Evolutionary conservation across 2,113 vertebrate species (phyloP), one percentile per base, ranked within the genome.

Genomic region (Gymnarchus niloticus): DNA sequence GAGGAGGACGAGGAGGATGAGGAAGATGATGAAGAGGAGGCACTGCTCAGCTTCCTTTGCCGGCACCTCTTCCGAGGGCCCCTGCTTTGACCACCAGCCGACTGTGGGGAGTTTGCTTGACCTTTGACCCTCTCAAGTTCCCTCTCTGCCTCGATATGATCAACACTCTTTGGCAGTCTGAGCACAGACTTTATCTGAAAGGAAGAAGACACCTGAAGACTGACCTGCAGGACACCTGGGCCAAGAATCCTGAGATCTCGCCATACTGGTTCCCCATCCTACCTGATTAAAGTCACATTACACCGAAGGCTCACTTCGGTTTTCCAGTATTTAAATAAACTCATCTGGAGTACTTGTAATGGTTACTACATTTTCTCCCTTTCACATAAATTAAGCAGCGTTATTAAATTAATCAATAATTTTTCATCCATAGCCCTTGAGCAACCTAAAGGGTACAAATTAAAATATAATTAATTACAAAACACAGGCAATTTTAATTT

Each of bases 151-250:
- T 92, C 88, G 61, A 89, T 86, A 82, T 87, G 89, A 80, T 91
- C 94, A 84, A 89, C 37, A 81, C 86, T 89, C 65, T 90, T 92
- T 2, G 96, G 96, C 81, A 96, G 92, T 88, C 92, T 93, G 87
- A 99, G 90, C 82, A 97, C 96, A 84, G 98, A 98, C 87, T 96
- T 98, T 81, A 98, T 86, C 98, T 99, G 84, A 0, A 88, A 44
- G 6, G 28, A 9, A 19, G 44, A 37, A 78, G 46, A 7, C 0
- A 37, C 65, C 1, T 12, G 17, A 0, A 17, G 25, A 37, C 28
- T 12, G 41, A 73, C 14, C 12, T 6, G 5, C 33, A 19, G 61
- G 28, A 28, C 0, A 6, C 57, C 57, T 9, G 3, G n/a, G 28
- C 23, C n/a, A 61, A 23, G 1, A 3, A 21, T 7, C 9, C 25